Evolutionary conservation across 2,888 invertebrate species (phyloP), one percentile per base, ranked within the genome.

Genomic region (Lissonota sp.): DNA sequence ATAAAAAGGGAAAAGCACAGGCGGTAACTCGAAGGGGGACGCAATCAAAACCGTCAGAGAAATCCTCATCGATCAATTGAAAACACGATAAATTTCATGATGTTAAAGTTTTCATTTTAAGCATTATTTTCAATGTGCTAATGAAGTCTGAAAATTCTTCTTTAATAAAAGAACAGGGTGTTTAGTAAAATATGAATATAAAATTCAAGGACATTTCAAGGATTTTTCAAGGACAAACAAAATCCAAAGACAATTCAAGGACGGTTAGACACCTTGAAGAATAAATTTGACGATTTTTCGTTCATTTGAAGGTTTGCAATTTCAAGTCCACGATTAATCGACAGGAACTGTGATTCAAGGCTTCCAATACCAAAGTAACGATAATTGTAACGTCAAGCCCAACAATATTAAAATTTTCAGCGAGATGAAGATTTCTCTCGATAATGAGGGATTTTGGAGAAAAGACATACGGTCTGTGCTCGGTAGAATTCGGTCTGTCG

Each of bases 401-500:
- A 26, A 26, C 26, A 26, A 26, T 26, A 1, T 26, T 26, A 2
- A 26, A 26, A 26, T 26, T 26, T 26, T 3, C 1, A 26, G 26
- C 26, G 26, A 3, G 26, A 51, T 42, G 0, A 16, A 71, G 26
- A 39, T 12, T 16, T 12, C 16, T 69, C 42, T 55, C 39, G 6
- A 55, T 69, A 55, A 40, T 55, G 10, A 14, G 16, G 10, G 10
- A 46, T 66, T 49, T n/a, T 37, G 8, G 37, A 39, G 55, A 60
- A 44, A 67, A 85, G 88, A 87, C 91, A 85, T 91, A 91, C 91
- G 90, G 88, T 84, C 88, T 89, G 81, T 86, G 81, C 40, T 90
- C 89, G 82, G 75, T 78, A 57, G 82, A 62, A 72, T 82, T 83
- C 46, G 84, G 73, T 80, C 85, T 80, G 85, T 85, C 79, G 83